Evolutionary conservation across 2,888 invertebrate genomes (phyloP).

Genomic region (Rotaria socialis): DNA sequence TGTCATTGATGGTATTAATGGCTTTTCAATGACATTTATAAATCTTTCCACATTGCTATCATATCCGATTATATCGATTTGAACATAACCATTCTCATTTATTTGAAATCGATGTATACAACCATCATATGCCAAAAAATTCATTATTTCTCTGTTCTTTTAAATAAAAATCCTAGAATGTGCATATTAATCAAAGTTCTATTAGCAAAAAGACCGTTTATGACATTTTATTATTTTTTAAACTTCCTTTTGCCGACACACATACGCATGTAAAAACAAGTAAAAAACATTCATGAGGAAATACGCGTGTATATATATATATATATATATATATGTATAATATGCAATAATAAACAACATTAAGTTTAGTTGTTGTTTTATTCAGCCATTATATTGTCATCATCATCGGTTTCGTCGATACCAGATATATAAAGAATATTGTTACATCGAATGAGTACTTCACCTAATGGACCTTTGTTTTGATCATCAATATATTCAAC

Average conservation of each 20-base stretch:
- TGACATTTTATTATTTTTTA: too few species aligned
- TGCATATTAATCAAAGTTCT: not conserved
- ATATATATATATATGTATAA: too few species aligned
- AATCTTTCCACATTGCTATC: not conserved
- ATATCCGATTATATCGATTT: not conserved
- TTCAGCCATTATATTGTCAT: constrained; percentile 64
- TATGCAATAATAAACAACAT: too few species aligned
- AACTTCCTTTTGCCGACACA: too few species aligned
- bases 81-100: not conserved
- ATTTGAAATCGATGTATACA: not conserved
- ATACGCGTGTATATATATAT: too few species aligned
- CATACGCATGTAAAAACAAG: too few species aligned
- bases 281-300: too few species aligned
- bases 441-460: constrained; percentile 89
- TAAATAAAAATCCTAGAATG: not conserved
- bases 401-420: constrained; percentile 84
- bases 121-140: not conserved
- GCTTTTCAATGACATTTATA: not conserved
- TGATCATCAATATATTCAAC: constrained; percentile 92
- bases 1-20: not conserved
- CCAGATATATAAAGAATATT: constrained; percentile 91
- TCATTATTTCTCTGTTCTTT: not conserved
- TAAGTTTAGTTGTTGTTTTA: too few species aligned
- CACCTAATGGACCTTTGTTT: constrained; percentile 86
- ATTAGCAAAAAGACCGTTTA: too few species aligned